phyloP scores from a whole-genome alignment of 2,888 invertebrate species.

The Heliconius sara region DNA sequence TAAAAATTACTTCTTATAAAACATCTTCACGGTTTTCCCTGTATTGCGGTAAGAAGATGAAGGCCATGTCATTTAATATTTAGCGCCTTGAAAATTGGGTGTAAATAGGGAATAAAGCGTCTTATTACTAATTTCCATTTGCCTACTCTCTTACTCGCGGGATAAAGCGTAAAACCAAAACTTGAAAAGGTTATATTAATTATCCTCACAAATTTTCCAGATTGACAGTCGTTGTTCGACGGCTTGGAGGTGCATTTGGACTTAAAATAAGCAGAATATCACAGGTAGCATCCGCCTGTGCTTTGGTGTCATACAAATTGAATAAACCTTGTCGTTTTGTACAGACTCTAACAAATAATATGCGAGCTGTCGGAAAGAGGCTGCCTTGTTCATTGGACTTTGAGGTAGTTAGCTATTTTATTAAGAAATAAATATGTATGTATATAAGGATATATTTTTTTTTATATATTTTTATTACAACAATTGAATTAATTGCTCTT shows the following conservation, averaged over 20 bases:
- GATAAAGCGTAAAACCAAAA: neutral
- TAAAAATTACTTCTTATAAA: no score
- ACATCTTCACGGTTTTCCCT: no score
- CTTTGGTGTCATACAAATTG: slow-evolving; percentile 84
- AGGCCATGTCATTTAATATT: no score
- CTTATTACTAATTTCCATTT: no score
- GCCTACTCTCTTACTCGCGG: no score
- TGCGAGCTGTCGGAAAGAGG: slow-evolving; percentile 84
- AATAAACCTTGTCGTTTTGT: slow-evolving; percentile 85
- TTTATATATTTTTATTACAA: no score
- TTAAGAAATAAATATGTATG: neutral
- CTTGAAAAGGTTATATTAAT: neutral
- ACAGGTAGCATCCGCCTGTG: slow-evolving; percentile 84
- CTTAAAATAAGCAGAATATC: slow-evolving; percentile 86
- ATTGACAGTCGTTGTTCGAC: slow-evolving; percentile 72
- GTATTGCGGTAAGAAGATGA: no score
- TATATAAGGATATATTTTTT: no score
- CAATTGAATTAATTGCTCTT: no score
- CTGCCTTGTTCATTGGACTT: slow-evolving; percentile 72
- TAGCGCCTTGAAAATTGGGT: no score
- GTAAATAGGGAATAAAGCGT: no score
- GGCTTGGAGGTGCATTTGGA: slow-evolving; percentile 91
- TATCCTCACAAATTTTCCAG: neutral
- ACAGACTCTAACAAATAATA: slow-evolving; percentile 85
- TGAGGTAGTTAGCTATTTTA: slow-evolving; percentile 58